phyloP scores from a whole-genome alignment of 2,113 vertebrate species.

The Chaetodon trifascialis region DNA sequence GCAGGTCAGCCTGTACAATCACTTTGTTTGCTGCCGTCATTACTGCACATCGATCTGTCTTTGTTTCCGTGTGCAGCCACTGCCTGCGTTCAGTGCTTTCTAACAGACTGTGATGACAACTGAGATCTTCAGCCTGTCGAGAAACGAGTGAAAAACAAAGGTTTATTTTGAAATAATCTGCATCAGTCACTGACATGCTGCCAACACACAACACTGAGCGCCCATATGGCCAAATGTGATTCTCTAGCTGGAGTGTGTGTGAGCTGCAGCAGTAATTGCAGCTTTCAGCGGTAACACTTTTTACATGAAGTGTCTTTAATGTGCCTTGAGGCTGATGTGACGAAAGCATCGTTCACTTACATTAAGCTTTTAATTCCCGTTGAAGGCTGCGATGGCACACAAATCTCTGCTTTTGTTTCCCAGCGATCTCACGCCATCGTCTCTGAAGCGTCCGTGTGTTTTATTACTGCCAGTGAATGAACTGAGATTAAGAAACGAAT shows the following conservation, averaged over 20 bases:
- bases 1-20: constrained; percentile 8
- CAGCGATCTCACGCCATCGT: background rate
- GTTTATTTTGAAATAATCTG: background rate
- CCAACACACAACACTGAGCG: constrained; percentile 13
- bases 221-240: background rate
- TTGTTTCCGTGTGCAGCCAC: background rate
- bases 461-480: constrained; percentile 27
- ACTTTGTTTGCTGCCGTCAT: constrained; percentile 19
- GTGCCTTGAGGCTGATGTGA: constrained; percentile 75
- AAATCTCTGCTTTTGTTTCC: constrained; percentile 12
- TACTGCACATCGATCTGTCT: background rate
- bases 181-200: constrained; percentile 14
- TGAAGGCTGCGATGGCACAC: background rate
- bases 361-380: constrained; percentile 32
- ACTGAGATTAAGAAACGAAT: constrained; percentile 18
- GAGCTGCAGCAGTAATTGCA: constrained; percentile 20
- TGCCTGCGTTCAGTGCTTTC: background rate
- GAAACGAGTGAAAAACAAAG: background rate
- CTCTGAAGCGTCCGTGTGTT: background rate
- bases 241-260: constrained; percentile 5
- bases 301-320: constrained; percentile 55
- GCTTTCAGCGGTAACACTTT: constrained; percentile 39
- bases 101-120: background rate
- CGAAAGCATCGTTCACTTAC: constrained; percentile 37
- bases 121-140: constrained; percentile 4